A percentile compares a stretch with the other conserved stretches of the same genome.
Conservation (phyloP, 2,797 vertebrate species). For the Hippoglossus hippoglossus region DNA sequence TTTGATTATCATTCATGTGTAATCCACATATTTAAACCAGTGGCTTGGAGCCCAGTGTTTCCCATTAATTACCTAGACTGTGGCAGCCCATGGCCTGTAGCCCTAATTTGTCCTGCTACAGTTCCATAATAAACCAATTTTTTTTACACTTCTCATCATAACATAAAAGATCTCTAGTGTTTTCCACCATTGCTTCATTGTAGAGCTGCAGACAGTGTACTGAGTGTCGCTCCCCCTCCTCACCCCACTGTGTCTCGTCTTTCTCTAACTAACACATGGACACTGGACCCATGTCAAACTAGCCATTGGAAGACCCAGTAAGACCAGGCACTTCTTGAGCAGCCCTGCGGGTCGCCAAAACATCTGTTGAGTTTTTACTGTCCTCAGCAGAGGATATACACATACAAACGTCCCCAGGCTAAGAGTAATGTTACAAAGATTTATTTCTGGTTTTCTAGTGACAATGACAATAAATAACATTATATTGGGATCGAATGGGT, state of each 20-base stretch:
- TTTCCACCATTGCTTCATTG: neutral
- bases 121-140: neutral
- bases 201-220: neutral
- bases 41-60: neutral
- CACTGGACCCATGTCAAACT: neutral
- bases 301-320: neutral
- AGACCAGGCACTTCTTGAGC: too few species aligned
- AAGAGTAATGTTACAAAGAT: too few species aligned
- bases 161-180: neutral
- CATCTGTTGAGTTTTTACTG: too few species aligned
- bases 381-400: neutral
- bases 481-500: too few species aligned
- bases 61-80: conserved; percentile 1
- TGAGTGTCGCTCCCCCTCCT: too few species aligned
- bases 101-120: neutral
- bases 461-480: too few species aligned
- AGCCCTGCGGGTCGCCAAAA: too few species aligned
- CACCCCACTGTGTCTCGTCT: too few species aligned
- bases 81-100: neutral
- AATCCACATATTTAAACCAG: neutral
- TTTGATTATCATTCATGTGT: conserved; percentile 1
- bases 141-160: neutral
- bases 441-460: too few species aligned
- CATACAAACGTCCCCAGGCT: too few species aligned
- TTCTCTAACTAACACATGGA: neutral